Conservation (phyloP, 2,797 vertebrate species). For the Crocodylus rhombifer region DNA sequence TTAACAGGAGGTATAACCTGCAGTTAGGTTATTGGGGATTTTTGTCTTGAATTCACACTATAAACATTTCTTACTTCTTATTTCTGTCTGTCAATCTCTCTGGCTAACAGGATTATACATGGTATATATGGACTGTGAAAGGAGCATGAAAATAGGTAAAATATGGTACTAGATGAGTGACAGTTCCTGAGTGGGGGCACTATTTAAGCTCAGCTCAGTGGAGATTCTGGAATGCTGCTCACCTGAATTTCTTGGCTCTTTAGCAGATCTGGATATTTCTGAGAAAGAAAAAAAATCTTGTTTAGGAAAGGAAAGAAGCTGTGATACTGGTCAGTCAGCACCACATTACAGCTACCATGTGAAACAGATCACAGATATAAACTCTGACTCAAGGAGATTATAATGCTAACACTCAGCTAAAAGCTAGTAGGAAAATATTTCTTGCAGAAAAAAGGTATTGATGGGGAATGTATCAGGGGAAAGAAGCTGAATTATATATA, state of each 20-base stretch:
- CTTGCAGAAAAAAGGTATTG: background rate
- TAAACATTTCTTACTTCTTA: background rate
- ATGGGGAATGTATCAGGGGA: background rate
- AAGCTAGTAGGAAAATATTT: background rate
- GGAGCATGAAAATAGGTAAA: background rate
- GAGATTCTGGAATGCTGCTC: background rate
- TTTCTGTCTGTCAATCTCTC: background rate
- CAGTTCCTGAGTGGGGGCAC: background rate
- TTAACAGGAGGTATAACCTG: background rate
- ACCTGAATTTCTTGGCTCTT: background rate
- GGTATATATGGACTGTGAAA: background rate
- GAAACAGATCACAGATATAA: background rate
- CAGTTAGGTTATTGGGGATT: background rate
- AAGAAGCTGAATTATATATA: background rate
- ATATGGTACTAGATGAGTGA: background rate
- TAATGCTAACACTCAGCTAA: too few relatives aligned
- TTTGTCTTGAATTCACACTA: background rate
- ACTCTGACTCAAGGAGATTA: background rate
- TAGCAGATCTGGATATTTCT: background rate
- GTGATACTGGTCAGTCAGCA: background rate
- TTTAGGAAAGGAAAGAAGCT: background rate
- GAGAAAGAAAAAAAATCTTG: background rate
- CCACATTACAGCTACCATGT: background rate
- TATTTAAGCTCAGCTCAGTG: accelerated
- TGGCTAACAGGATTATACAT: background rate